Evolutionary conservation across 2,113 vertebrate genomes (phyloP).

Genomic region (Neodontobutis hainanensis): DNA sequence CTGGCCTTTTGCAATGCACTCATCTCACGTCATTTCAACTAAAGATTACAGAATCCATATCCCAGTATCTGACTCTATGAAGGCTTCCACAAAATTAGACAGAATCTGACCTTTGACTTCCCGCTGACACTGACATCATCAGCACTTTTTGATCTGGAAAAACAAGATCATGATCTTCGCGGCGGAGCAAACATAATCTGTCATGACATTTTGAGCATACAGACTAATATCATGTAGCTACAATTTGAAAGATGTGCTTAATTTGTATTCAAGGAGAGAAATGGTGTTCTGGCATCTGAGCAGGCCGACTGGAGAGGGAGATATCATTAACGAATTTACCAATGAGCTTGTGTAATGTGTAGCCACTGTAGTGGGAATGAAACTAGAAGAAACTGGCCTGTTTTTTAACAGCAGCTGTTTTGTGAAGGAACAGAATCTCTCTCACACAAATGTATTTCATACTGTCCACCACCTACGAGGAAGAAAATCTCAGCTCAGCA

Average conservation of each 20-base stretch:
- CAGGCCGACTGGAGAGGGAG: conserved; percentile 14
- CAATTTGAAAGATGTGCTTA: conserved; percentile 8
- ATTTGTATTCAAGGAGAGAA: conserved; percentile 43
- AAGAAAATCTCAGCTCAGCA: neutral
- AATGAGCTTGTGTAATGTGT: conserved; percentile 29
- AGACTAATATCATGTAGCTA: conserved; percentile 11
- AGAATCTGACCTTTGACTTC: conserved; percentile 64
- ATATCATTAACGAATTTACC: conserved; percentile 47
- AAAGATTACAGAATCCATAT: conserved; percentile 49
- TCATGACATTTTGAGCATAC: conserved; percentile 36
- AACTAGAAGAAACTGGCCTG: conserved; percentile 24
- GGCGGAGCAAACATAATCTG: conserved; percentile 16
- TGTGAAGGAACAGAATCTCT: conserved; percentile 4
- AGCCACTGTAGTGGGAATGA: conserved; percentile 30
- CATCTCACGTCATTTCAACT: conserved; percentile 41
- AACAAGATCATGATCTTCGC: conserved; percentile 21
- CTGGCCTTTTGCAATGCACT: conserved; percentile 54
- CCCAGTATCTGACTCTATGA: conserved; percentile 14
- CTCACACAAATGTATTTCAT: conserved; percentile 6
- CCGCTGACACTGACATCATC: conserved; percentile 45
- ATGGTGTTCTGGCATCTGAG: conserved; percentile 27
- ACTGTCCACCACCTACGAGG: neutral
- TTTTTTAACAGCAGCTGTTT: conserved; percentile 39
- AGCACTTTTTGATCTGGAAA: conserved; percentile 22
- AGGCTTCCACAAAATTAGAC: conserved; percentile 34